Evolutionary conservation across 1,140 invertebrate genomes (phyloP).

Genomic region (Zaprionus taronus): DNA sequence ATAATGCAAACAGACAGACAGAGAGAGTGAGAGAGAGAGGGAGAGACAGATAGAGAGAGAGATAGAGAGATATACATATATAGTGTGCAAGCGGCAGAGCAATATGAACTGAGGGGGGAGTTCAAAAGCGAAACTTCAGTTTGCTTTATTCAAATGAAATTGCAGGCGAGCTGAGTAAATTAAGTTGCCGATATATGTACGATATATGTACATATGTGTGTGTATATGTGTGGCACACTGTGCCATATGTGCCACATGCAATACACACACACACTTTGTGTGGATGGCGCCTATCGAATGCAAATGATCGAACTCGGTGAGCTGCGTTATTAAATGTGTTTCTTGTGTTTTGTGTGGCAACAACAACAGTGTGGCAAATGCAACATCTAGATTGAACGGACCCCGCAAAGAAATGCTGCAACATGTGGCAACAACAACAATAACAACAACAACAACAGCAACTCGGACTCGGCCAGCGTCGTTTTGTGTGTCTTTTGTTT

Average conservation of each 20-base stretch:
- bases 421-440: conserved; percentile 68
- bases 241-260: conserved; percentile 51
- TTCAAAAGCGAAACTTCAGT: conserved; percentile 64
- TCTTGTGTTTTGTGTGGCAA: conserved; percentile 47
- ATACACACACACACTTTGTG: conserved; percentile 18
- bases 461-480: conserved; percentile 30
- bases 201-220: background rate
- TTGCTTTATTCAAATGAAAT: conserved; percentile 75
- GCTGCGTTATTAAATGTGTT: conserved; percentile 68
- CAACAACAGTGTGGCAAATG: conserved; percentile 59
- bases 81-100: background rate
- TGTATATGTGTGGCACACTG: conserved; percentile 24
- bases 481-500: conserved; percentile 74
- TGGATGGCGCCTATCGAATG: conserved; percentile 70
- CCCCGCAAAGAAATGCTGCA: conserved; percentile 75
- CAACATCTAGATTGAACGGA: conserved; percentile 72
- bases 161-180: conserved; percentile 69
- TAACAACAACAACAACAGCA: conserved; percentile 35
- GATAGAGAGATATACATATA: background rate
- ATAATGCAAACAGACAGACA: background rate
- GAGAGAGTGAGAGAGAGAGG: background rate
- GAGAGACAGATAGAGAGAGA: background rate
- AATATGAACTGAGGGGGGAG: conserved; percentile 25
- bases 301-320: conserved; percentile 67
- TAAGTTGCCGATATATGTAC: conserved; percentile 64